Conservation (phyloP, 2,888 invertebrate genomes). For the Drosophila sordidula region DNA sequence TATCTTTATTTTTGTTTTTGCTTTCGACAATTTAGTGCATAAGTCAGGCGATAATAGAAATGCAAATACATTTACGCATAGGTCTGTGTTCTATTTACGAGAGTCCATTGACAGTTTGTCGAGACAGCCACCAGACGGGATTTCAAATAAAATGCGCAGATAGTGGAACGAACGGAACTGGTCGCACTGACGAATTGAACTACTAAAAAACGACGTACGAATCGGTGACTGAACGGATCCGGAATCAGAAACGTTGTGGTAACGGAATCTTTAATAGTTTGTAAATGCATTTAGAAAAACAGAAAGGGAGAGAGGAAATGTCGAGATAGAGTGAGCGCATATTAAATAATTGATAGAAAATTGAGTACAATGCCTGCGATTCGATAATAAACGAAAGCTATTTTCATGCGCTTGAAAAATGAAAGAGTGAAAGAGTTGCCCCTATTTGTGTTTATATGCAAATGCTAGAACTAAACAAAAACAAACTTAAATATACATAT, state of each 20-base stretch:
- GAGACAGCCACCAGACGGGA: slow-evolving; percentile 34
- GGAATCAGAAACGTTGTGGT: slow-evolving; percentile 1
- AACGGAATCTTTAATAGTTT: slow-evolving; percentile 2
- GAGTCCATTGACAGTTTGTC: slow-evolving; percentile 58
- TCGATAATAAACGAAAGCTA: background rate
- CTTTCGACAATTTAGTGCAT: slow-evolving; percentile 28
- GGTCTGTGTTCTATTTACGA: slow-evolving; percentile 19
- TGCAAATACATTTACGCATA: slow-evolving; percentile 33
- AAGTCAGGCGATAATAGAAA: slow-evolving; percentile 44
- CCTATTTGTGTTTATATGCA: slow-evolving; percentile 2
- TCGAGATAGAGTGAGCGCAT: background rate
- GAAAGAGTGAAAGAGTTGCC: no score
- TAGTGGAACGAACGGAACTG: slow-evolving; percentile 11
- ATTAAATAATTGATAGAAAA: slow-evolving; percentile 5
- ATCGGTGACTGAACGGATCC: slow-evolving; percentile 6
- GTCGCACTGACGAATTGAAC: background rate
- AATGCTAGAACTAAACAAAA: background rate
- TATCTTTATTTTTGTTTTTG: slow-evolving; percentile 19
- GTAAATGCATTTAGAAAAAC: background rate
- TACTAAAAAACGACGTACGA: slow-evolving; percentile 1
- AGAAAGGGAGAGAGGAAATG: background rate
- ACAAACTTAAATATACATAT: no score
- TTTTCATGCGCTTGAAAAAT: slow-evolving; percentile 1
- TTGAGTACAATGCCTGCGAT: slow-evolving; percentile 34
- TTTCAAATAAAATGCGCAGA: slow-evolving; percentile 2